Percentiles rank a stretch among this genome's conserved stretches.
Conservation (phyloP, 2,113 vertebrate species). For the Perccottus glenii region DNA sequence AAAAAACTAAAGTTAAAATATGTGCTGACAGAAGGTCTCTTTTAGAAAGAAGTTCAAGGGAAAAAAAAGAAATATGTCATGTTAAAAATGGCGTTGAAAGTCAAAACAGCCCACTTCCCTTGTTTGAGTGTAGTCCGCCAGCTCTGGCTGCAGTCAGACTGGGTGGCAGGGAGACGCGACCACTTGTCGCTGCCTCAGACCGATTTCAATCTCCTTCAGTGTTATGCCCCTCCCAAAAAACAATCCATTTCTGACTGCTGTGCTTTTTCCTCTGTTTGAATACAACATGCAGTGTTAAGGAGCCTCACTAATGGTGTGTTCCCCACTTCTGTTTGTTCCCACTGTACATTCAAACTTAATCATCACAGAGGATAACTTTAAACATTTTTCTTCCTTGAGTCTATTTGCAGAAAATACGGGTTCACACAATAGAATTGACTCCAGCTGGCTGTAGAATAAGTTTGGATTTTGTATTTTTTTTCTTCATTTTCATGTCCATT, state of each 20-base stretch:
- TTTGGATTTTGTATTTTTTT: neutral
- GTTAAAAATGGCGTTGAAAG: conserved; percentile 76
- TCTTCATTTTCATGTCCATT: neutral
- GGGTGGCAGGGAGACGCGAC: conserved; percentile 85
- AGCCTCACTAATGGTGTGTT: conserved; percentile 35
- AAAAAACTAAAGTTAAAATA: too few species aligned
- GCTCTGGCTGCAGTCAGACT: conserved; percentile 74
- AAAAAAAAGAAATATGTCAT: conserved; percentile 23
- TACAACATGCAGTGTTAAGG: conserved; percentile 40
- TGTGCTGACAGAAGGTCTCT: conserved; percentile 33
- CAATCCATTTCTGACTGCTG: conserved; percentile 77
- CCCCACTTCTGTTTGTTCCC: conserved; percentile 29
- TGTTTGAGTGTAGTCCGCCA: conserved; percentile 64
- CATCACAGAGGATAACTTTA: too few species aligned
- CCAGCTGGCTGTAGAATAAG: neutral
- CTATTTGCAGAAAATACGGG: neutral
- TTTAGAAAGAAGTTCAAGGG: conserved; percentile 18
- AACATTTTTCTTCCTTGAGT: too few species aligned
- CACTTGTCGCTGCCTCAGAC: conserved; percentile 81
- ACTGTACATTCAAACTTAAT: neutral
- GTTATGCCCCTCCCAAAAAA: conserved; percentile 81
- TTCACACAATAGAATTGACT: neutral
- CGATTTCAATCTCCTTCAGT: conserved; percentile 79
- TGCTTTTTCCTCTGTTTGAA: conserved; percentile 75
- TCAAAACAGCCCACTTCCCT: conserved; percentile 81